phyloP scores from a whole-genome alignment of 2,113 vertebrate species.

The Gymnarchus niloticus region DNA sequence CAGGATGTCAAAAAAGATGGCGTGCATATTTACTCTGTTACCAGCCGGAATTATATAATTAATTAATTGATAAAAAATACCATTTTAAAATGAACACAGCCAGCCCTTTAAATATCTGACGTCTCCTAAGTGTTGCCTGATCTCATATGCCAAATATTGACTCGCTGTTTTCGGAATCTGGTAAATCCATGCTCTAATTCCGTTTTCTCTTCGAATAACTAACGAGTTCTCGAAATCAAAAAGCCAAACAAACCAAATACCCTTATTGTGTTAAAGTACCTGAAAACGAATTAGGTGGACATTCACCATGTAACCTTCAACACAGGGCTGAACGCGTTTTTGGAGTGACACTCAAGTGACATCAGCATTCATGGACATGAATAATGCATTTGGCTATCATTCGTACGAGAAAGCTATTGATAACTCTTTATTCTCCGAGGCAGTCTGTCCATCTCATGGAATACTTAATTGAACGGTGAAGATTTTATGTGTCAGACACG shows the following conservation, averaged over 20 bases:
- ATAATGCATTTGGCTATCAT: constrained; percentile 19
- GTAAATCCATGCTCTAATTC: constrained; percentile 24
- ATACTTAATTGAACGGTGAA: neutral
- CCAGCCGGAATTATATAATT: too few relatives aligned
- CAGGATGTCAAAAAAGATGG: too few relatives aligned
- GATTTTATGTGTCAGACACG: neutral
- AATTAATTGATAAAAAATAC: too few relatives aligned
- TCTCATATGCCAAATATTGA: neutral
- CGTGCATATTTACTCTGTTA: neutral
- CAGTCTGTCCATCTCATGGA: neutral
- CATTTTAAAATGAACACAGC: neutral
- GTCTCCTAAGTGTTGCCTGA: neutral
- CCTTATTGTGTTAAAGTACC: neutral
- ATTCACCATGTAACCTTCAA: constrained; percentile 2
- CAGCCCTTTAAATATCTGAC: neutral
- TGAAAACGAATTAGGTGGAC: neutral
- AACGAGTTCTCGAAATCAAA: too few relatives aligned
- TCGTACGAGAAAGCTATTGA: constrained; percentile 16
- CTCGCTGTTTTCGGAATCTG: neutral
- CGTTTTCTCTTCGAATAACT: constrained; percentile 13
- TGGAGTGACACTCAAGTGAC: constrained; percentile 21
- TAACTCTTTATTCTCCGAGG: constrained; percentile 5
- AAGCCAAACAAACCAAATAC: neutral
- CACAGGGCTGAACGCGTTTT: neutral
- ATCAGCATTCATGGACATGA: constrained; percentile 20